Base-by-base conservation (phyloP, 2,888 invertebrate genomes). In the Dicycla oo region DNA sequence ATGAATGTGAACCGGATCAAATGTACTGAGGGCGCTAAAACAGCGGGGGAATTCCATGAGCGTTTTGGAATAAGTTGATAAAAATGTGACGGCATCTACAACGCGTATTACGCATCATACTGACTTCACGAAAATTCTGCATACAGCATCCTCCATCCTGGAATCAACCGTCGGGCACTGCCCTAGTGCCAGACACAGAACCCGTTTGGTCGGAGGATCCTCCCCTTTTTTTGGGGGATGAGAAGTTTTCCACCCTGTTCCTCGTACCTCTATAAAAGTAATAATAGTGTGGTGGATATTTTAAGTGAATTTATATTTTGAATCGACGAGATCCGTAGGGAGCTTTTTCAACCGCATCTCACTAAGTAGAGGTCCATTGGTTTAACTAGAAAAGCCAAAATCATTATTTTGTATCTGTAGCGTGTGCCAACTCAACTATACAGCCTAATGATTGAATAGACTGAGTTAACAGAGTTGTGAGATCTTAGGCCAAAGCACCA, bases 1-100 rank as follows among this genome's bases (percentile, higher is more conserved):
- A 87, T 86, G 82, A 87, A 87, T 86, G 86, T 72, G 82, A 87
- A 88, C 86, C 75, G 84, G 79, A 84, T 80, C 85, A 76, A 81
- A 73, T 76, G 70, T 66, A 34, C 8, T 60, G 62, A 13, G 75
- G 85, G 47, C 47, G 0, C 1, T n/a, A 67, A 40, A 76, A 61
- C 54, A 54, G 72, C 72, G 81, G 64, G 4, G 0, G 53, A 38
- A 8, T 5, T 8, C 13, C 1, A 13, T 5, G 20, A 34, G 38
- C 56, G 40, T 26, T 49, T 45, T 40, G 26, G 13, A 23, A 23
- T 23, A 23, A 23, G 23, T 3, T 47, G 3, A n/a, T 47, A n/a
- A 20, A 45, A 45, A 20, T 45, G 20, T 45, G 7, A 7, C 7
- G 20, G 20, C 20, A 47, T 20, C 45, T 45, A 45, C 3, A 45